These are phyloP conservation scores for Pocillopora damicornis DNA, from an alignment of 64 coral and sea anemone genomes.

Conservation along the genomic window DNA sequence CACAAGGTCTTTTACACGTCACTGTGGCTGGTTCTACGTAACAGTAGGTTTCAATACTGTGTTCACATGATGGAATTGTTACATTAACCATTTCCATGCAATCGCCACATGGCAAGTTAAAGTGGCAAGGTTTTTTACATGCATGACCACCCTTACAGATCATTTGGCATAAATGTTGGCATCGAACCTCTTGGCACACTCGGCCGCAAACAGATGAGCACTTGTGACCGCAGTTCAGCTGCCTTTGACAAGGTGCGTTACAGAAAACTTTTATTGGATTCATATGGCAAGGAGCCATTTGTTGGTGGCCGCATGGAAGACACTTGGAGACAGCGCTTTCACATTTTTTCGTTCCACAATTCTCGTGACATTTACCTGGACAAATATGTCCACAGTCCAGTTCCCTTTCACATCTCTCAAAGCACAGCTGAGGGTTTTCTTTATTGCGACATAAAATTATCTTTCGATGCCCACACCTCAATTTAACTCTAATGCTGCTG, in stretches of 20 bases:
- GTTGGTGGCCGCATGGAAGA: conserved; percentile 59
- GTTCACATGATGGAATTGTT: conserved; percentile 18
- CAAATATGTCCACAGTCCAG: conserved; percentile 51
- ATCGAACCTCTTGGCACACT: neutral
- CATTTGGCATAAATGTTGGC: conserved; percentile 5
- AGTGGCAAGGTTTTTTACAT: conserved; percentile 22
- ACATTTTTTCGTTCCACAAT: conserved; percentile 5
- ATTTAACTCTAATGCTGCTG: neutral
- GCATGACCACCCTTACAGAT: conserved; percentile 27
- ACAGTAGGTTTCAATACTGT: neutral
- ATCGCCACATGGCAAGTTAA: neutral
- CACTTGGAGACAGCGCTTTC: neutral
- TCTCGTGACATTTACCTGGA: conserved; percentile 12
- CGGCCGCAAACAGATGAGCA: conserved; percentile 17
- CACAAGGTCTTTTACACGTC: conserved; percentile 25
- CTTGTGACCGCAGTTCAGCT: conserved; percentile 35
- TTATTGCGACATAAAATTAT: conserved; percentile 4
- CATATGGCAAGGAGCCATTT: conserved; percentile 1
- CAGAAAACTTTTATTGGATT: conserved; percentile 10
- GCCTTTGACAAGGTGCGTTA: neutral
- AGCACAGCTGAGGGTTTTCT: neutral
- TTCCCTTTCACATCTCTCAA: neutral
- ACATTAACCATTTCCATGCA: conserved; percentile 2
- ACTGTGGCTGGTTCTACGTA: neutral
- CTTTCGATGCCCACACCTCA: neutral